Conservation (phyloP, 2,888 invertebrate genomes). For the Scaptomyza polygonia region DNA sequence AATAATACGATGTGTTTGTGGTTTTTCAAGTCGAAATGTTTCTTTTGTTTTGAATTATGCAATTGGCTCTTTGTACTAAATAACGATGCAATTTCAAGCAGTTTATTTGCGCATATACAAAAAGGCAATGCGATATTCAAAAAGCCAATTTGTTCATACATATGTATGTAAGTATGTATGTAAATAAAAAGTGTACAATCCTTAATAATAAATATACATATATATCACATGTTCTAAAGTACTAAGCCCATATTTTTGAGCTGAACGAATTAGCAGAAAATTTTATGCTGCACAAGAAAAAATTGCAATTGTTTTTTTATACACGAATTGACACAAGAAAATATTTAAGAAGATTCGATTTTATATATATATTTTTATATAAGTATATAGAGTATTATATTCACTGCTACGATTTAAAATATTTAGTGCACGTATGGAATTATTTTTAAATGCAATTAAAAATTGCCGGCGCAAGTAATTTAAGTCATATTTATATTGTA, state of each 20-base stretch:
- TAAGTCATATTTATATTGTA: background rate
- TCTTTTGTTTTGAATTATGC: no score
- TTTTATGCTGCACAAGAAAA: background rate
- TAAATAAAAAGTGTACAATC: conserved; percentile 21
- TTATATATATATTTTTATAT: no score
- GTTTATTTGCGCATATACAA: no score
- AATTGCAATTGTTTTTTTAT: no score
- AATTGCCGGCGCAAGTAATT: background rate
- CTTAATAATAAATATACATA: conserved; percentile 51
- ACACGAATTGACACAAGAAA: background rate
- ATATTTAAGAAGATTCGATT: no score
- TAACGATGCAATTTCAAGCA: no score
- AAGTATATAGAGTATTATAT: background rate
- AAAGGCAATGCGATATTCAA: background rate
- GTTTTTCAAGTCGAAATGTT: no score
- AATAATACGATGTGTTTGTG: background rate
- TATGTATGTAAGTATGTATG: no score
- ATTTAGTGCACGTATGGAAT: conserved; percentile 1
- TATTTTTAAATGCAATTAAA: background rate
- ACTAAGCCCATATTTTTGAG: conserved; percentile 20
- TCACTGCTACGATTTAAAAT: background rate
- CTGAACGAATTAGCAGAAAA: conserved; percentile 12
- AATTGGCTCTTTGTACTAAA: no score
- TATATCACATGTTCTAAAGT: conserved; percentile 56
- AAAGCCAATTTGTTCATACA: background rate